Evolutionary conservation across 1,140 invertebrate species (phyloP), one percentile per base, ranked within the genome.

Genomic region (Orchesella cincta): DNA sequence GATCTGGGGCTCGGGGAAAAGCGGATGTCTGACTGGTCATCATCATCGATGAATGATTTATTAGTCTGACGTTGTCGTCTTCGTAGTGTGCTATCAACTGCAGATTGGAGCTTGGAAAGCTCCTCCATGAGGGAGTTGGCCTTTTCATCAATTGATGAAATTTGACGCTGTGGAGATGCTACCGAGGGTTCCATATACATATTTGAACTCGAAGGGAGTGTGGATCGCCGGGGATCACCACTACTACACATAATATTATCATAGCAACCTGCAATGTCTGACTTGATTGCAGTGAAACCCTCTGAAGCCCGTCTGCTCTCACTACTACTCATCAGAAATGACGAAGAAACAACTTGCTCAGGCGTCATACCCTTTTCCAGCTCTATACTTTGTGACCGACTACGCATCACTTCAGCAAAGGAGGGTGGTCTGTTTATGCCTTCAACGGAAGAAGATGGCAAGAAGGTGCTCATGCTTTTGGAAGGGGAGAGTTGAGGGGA

Each of bases 61-160:
- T 33, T 79, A 16, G 67, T 77, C 62, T 80, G 76, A 20, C 76
- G 73, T 62, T 79, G 57, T 8, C 74, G 73, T 18, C 79, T 76
- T 64, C 79, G 79, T 16, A 77, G 28, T 0, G 75, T 76, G 34
- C 72, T 76, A 52, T 82, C 79, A 12, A 80, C 78, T 0, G 78
- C 78, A 26, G 77, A 75, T 35, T 80, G 81, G 26, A 82, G 78
- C 51, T 80, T 80, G 31, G 71, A 74, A 34, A 80, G 71, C 75
- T 82, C 81, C 70, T 80, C 78, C 81, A 82, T 82, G 0, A 82
- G 79, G 35, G 78, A 77, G 36, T 70, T 79, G 1, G 77, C 75
- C 36, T 82, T 80, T 12, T 77, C 57, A 51, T 81, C 79, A 23
- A 31, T 26, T 12, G 29, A 39, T 1, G 77, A 34, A 16, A 12